A percentile compares a stretch with the other conserved stretches of the same genome.
phyloP scores from a whole-genome alignment of 2,113 vertebrate species.

The Centropristis striata region DNA sequence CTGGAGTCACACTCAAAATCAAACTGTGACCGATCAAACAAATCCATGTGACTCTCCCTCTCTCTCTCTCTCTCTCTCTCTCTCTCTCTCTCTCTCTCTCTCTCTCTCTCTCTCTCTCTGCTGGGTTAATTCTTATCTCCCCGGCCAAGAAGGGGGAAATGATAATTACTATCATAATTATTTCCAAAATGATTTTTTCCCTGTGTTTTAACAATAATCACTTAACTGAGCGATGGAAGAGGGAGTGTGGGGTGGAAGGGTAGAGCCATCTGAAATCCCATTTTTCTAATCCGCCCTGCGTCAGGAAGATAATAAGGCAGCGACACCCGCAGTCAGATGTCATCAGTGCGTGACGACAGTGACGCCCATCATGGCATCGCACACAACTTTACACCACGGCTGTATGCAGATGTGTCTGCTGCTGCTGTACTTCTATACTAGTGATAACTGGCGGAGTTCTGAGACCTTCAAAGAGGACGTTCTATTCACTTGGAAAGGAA shows the following conservation, averaged over 20 bases:
- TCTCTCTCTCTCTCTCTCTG: slow-evolving; percentile 40
- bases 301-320: slow-evolving; percentile 80
- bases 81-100: slow-evolving; percentile 8
- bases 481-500: neutral
- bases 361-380: slow-evolving; percentile 53
- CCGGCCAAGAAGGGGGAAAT: slow-evolving; percentile 65
- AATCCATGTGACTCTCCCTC: slow-evolving; percentile 72
- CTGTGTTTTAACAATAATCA: slow-evolving; percentile 82
- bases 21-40: slow-evolving; percentile 77
- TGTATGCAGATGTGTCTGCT: slow-evolving; percentile 27
- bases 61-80: slow-evolving; percentile 54
- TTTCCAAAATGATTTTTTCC: slow-evolving; percentile 76
- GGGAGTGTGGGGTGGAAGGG: slow-evolving; percentile 56
- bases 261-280: slow-evolving; percentile 79
- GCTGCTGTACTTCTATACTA: neutral
- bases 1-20: slow-evolving; percentile 63
- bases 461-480: neutral
- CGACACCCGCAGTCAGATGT: slow-evolving; percentile 81
- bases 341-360: slow-evolving; percentile 78
- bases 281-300: slow-evolving; percentile 85
- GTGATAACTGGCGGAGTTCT: neutral
- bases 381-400: slow-evolving; percentile 43
- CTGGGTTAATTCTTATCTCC: slow-evolving; percentile 79
- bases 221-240: slow-evolving; percentile 75
- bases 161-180: slow-evolving; percentile 84